Conservation (phyloP, 2,888 invertebrate species). For the Hydrotaea cyrtoneurina region DNA sequence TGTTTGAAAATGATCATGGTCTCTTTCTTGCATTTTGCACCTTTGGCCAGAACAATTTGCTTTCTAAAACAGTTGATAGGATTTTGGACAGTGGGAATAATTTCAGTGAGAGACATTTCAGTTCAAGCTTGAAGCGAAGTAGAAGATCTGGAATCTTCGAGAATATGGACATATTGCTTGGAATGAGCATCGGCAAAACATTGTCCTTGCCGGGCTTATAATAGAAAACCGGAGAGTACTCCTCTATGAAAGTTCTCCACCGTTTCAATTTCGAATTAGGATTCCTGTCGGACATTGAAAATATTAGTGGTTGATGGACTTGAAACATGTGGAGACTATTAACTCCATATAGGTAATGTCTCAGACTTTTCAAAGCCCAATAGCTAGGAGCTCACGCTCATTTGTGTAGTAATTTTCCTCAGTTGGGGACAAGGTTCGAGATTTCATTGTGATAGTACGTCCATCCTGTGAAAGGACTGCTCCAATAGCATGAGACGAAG, state of each 20-base stretch:
- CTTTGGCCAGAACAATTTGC: constrained; percentile 44
- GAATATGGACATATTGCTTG: no score
- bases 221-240: neutral
- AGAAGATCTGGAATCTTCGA: constrained; percentile 18
- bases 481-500: no score
- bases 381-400: no score
- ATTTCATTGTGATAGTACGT: no score
- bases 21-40: constrained; percentile 9
- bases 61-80: constrained; percentile 51
- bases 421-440: no score
- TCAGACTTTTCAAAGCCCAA: neutral
- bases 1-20: constrained; percentile 61
- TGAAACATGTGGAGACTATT: neutral
- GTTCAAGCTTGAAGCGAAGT: constrained; percentile 24
- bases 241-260: neutral
- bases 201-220: neutral
- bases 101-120: constrained; percentile 45
- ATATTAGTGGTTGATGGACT: neutral
- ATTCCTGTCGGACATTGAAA: neutral
- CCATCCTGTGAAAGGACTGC: no score
- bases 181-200: no score
- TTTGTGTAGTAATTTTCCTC: no score
- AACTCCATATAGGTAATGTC: neutral
- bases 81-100: constrained; percentile 34
- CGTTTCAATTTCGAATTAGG: neutral